These are phyloP conservation scores for Nowickia ferox DNA, from an alignment of 2,888 invertebrate species.

Conservation along the genomic window DNA sequence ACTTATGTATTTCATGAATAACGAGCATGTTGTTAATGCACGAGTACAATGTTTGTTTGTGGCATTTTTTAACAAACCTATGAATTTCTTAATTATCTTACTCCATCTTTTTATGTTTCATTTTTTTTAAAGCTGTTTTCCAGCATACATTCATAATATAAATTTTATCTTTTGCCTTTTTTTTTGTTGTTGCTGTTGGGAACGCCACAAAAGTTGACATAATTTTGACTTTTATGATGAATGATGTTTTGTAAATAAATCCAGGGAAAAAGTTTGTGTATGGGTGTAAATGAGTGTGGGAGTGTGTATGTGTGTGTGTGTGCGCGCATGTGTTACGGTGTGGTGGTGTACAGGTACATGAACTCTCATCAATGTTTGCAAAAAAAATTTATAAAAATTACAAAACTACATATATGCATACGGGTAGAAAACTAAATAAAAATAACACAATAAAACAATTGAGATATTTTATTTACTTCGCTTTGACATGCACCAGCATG, in stretches of 20 bases:
- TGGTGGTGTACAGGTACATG: slow-evolving; percentile 25
- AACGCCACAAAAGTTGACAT: slow-evolving; percentile 65
- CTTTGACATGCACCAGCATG: background rate
- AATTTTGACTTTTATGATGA: slow-evolving; percentile 70
- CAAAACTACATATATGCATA: slow-evolving; percentile 14
- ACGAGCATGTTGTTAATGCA: background rate
- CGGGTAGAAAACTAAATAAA: slow-evolving; percentile 51
- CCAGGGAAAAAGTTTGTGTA: background rate
- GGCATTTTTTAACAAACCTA: slow-evolving; percentile 29
- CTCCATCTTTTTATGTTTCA: slow-evolving; percentile 31
- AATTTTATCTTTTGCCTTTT: background rate
- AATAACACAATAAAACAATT: slow-evolving; percentile 60
- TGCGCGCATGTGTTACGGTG: background rate
- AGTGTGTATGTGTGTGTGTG: background rate
- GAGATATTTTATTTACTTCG: slow-evolving; percentile 32
- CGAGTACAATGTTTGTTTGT: slow-evolving; percentile 16
- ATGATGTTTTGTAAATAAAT: slow-evolving; percentile 60
- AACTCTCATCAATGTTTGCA: slow-evolving; percentile 36
- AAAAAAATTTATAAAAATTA: slow-evolving; percentile 2
- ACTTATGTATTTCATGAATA: background rate
- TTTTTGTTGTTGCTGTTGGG: background rate
- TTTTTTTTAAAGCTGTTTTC: background rate
- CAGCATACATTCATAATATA: slow-evolving; percentile 6
- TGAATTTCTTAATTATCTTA: slow-evolving; percentile 60
- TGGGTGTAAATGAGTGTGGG: background rate